Conservation (phyloP, 2,888 invertebrate genomes). For the Metopia argyrocephala region DNA sequence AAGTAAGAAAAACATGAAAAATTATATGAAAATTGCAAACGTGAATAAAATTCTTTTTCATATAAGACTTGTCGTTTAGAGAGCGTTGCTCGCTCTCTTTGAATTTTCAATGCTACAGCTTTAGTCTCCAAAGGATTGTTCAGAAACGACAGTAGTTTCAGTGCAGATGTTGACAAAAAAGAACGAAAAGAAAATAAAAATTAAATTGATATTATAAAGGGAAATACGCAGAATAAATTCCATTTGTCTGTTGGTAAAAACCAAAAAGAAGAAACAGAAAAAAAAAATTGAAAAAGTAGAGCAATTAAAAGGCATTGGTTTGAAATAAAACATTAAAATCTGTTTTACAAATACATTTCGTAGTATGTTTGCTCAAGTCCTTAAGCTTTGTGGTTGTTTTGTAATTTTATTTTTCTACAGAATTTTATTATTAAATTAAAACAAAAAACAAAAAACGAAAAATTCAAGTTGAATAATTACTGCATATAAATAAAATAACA, state of each 20-base stretch:
- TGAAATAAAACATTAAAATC: conserved; percentile 31
- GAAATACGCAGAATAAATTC: conserved; percentile 3
- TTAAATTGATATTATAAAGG: conserved; percentile 26
- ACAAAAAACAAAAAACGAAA: neutral
- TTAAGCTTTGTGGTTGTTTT: neutral
- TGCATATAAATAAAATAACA: neutral
- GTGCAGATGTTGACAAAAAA: neutral
- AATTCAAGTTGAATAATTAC: neutral
- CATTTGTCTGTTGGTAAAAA: conserved; percentile 32
- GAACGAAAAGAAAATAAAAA: neutral
- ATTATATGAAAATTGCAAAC: neutral
- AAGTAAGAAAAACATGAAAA: neutral
- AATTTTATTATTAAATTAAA: neutral
- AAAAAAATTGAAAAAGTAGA: conserved; percentile 14
- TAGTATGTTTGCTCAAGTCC: neutral
- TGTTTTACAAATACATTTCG: neutral
- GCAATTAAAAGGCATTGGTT: conserved; percentile 45
- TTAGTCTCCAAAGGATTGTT: too few species aligned
- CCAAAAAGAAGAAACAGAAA: neutral
- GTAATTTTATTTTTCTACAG: neutral
- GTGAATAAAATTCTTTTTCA: too few species aligned
- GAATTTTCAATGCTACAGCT: too few species aligned
- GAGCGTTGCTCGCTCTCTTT: too few species aligned
- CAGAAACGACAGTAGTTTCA: too few species aligned
- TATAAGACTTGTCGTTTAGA: too few species aligned